Evolutionary conservation across 2,888 invertebrate genomes (phyloP), one percentile per base, ranked within the genome.

Genomic region (Polymixis lichenea): DNA sequence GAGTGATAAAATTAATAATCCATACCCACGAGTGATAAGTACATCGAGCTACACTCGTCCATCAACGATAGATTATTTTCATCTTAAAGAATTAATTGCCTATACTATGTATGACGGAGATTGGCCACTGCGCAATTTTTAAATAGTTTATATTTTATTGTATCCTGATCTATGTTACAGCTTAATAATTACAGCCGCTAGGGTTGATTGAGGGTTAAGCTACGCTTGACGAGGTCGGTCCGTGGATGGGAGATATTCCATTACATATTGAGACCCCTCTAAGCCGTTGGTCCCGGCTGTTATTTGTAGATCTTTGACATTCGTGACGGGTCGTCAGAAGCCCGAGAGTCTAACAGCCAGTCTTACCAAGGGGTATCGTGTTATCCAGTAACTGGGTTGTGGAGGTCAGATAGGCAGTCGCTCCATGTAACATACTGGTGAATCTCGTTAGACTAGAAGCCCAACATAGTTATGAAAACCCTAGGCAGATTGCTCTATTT

Each of bases 61-160:
- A 3, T 82, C 83, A 62, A 32, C 81, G 1, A 25, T 73, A 0
- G 70, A 82, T 82, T 82, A 82, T 82, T 82, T 82, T 62, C 32
- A 71, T 70, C 70, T 60, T 15, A 53, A 17, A 64, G 49, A 82
- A 78, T 82, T 82, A 67, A 72, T 73, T 67, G 68, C 43, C 7
- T 49, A 28, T 4, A 61, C 13, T 61, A 0, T 9, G 83, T 17
- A 2, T 19, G 58, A 55, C 28, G 62, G 15, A 70, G 22, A 73
- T 70, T 82, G 81, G 82, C 61, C 61, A 58, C 77, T 77, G 69
- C 43, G 51, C 17, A 25, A 49, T 69, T 32, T 62, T n/a, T 28
- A 1, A 43, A 43, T 55, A 13, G 1, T 65, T 51, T 19, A 8
- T 17, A 3, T 8, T 65, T n/a, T n/a, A n/a, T n/a, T n/a, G n/a